Evolutionary conservation across 2,797 vertebrate species (phyloP), one percentile per base, ranked within the genome.

Genomic region (Peromyscus aztecus): DNA sequence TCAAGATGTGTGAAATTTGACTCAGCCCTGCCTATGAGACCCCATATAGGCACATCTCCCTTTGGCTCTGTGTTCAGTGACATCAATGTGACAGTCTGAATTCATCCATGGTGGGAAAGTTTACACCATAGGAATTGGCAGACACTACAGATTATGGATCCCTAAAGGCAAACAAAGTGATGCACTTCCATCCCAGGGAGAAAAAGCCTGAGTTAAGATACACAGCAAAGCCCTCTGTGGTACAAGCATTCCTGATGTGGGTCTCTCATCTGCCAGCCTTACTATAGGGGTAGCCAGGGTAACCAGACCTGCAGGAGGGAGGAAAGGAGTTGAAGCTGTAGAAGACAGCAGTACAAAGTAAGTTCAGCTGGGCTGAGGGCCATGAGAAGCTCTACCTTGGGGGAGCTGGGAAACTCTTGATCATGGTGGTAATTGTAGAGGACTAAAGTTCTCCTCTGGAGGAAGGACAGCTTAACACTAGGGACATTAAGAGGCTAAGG

Each of bases 231-330:
- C 9, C 34, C 63, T 40, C 6, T 84, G 55, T 40, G 77, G 59
- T 5, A 24, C 14, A 11, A 46, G 61, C 8, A 24, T 10, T 49
- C 27, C 5, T 46, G 40, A 31, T 43, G 27, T 73, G 71, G 2
- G n/a, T 37, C 19, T 13, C 11, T 16, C 8, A 69, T 17, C 21
- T n/a, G 10, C 12, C 43, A 14, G 29, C 9, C 61, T 85, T 85
- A 13, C 40, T 49, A 13, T 0, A 0, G 17, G 23, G 27, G 3
- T 1, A 12, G 16, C 59, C 40, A 34, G n/a, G 43, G 31, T 24
- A 8, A 40, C 6, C 49, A 46, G 37, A 73, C 0, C 13, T 63
- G 19, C 21, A 24, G 4, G 14, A 80, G 29, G 2, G 9, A 80
- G 19, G 29, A 8, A 34, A 71, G 4, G 69, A 65, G 14, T 65